A percentile compares a stretch with the other conserved stretches of the same genome.
phyloP scores from a whole-genome alignment of 2,797 vertebrate species.

The Mus caroli region DNA sequence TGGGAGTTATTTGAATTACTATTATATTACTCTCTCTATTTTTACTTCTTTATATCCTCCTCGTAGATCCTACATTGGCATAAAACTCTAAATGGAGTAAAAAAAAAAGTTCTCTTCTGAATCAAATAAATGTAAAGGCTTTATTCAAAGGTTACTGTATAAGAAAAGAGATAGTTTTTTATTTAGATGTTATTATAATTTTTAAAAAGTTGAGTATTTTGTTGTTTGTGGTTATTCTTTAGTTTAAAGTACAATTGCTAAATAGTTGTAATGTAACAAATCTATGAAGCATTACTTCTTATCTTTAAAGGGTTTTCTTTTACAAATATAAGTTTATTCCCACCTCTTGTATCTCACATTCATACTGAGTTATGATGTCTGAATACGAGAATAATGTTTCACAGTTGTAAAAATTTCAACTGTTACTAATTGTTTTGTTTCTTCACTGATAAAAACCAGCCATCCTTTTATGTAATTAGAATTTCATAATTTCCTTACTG shows the following conservation, averaged over 20 bases:
- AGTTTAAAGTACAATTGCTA: neutral
- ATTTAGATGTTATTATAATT: conserved; percentile 23
- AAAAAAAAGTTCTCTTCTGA: neutral
- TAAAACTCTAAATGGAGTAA: conserved; percentile 1
- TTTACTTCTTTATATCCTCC: neutral
- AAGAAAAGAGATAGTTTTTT: neutral
- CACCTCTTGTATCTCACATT: neutral
- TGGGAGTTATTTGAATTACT: conserved; percentile 20
- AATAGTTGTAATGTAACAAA: neutral
- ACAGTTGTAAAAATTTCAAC: conserved; percentile 12
- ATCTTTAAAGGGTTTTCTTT: neutral
- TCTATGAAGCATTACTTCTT: neutral
- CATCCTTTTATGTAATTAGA: conserved; percentile 48
- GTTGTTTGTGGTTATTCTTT: neutral
- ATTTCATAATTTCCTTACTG: neutral
- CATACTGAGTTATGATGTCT: neutral
- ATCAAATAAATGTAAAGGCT: neutral
- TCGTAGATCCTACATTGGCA: neutral
- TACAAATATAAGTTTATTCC: neutral
- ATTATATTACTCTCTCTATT: conserved; percentile 31
- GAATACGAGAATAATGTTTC: neutral
- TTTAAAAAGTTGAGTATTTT: neutral
- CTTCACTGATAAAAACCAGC: neutral
- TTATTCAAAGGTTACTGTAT: neutral
- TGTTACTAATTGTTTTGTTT: conserved; percentile 9